A percentile compares a stretch with the other conserved stretches of the same genome.
Evolutionary conservation across 2,888 invertebrate genomes (phyloP).

Genomic region (Brachycybe producta): DNA sequence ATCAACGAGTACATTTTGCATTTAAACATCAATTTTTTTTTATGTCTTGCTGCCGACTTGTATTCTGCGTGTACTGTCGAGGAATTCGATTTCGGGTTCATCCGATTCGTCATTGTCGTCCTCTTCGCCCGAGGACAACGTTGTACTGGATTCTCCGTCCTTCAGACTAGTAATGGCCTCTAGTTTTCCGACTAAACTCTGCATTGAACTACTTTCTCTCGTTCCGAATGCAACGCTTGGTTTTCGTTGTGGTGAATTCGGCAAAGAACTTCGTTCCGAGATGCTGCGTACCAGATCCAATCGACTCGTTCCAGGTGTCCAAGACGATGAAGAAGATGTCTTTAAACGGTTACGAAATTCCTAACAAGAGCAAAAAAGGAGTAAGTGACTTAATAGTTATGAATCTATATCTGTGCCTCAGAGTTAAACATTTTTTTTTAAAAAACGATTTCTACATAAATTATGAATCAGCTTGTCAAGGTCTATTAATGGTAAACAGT

Average conservation of each 20-base stretch:
- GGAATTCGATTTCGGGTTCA: too few relatives aligned
- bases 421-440: too few relatives aligned
- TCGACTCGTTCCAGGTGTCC: conserved; percentile 5
- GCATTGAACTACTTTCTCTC: conserved; percentile 11
- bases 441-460: too few relatives aligned
- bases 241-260: not conserved
- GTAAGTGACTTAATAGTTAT: too few relatives aligned
- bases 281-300: conserved; percentile 10
- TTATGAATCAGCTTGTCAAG: too few relatives aligned
- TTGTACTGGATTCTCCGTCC: not conserved
- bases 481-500: too few relatives aligned
- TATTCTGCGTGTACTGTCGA: too few relatives aligned
- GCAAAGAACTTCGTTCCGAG: not conserved
- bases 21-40: too few relatives aligned
- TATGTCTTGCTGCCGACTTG: too few relatives aligned
- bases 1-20: too few relatives aligned
- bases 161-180: conserved; percentile 6
- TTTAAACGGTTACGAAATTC: conserved; percentile 11
- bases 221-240: not conserved
- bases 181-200: conserved; percentile 12
- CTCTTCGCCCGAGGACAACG: not conserved
- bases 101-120: not conserved
- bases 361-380: too few relatives aligned
- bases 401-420: too few relatives aligned
- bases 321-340: not conserved